phyloP scores from a whole-genome alignment of 2,797 vertebrate species.

The Perodicticus potto region DNA sequence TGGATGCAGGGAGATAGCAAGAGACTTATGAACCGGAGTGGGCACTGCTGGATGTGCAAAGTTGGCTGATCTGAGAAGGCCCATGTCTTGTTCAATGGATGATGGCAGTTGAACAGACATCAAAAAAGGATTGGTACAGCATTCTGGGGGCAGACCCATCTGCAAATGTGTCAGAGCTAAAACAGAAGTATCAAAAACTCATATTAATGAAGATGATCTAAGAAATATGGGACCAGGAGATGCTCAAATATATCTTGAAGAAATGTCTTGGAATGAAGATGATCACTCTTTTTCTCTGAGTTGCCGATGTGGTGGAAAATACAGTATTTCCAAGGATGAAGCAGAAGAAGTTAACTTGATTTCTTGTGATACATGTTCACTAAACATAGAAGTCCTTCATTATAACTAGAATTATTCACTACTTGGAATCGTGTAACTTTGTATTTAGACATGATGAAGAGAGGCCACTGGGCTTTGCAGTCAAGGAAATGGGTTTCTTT shows the following conservation, averaged over 20 bases:
- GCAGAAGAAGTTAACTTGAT: constrained; percentile 85
- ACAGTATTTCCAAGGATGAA: constrained; percentile 86
- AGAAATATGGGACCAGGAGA: constrained; percentile 93
- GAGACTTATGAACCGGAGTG: too few relatives aligned
- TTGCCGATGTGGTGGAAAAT: constrained; percentile 91
- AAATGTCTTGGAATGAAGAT: constrained; percentile 93
- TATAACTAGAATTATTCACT: constrained; percentile 66
- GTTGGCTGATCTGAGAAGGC: constrained; percentile 79
- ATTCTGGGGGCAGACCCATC: constrained; percentile 90
- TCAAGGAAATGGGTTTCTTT: constrained; percentile 42
- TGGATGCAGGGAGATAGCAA: too few relatives aligned
- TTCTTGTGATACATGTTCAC: constrained; percentile 89
- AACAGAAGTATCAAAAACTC: constrained; percentile 92
- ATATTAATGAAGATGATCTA: constrained; percentile 89
- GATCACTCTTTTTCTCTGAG: constrained; percentile 85
- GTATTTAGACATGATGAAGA: too few relatives aligned
- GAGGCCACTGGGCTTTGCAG: background rate
- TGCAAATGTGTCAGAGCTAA: constrained; percentile 88
- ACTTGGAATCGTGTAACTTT: constrained; percentile 24
- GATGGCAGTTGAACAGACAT: constrained; percentile 84
- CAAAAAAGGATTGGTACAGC: constrained; percentile 91
- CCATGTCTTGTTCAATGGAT: background rate
- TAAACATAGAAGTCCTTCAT: constrained; percentile 89
- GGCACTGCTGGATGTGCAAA: too few relatives aligned
- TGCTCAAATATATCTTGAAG: constrained; percentile 90